Evolutionary conservation across 2,797 vertebrate species (phyloP).

Genomic region (Tympanoctomys barrerae): DNA sequence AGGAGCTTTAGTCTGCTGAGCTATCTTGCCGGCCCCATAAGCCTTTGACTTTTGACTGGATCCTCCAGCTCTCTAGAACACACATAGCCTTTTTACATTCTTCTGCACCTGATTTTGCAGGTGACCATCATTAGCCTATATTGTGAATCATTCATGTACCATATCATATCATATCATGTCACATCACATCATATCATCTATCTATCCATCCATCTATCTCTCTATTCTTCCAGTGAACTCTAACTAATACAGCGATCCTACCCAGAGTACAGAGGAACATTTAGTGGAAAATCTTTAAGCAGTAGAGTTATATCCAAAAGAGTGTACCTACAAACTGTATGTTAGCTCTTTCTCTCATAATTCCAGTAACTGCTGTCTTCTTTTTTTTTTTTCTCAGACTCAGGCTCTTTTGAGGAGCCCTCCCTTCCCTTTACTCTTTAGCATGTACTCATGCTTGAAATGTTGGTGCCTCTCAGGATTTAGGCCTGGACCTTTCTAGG

Average conservation of each 20-base stretch:
- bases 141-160: background rate
- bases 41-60: background rate
- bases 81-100: background rate
- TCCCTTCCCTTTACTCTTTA: background rate
- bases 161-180: background rate
- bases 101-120: background rate
- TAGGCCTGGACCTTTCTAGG: background rate
- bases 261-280: background rate
- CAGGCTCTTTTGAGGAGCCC: background rate
- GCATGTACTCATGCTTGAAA: background rate
- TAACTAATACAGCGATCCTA: background rate
- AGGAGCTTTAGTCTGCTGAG: too few species aligned
- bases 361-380: background rate
- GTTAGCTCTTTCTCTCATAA: background rate
- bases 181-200: background rate
- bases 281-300: background rate
- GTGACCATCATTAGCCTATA: background rate
- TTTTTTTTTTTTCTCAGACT: background rate
- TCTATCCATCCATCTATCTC: too few species aligned
- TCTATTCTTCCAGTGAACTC: background rate
- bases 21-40: too few species aligned
- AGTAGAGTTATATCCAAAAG: background rate
- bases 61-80: background rate
- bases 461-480: background rate
- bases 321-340: background rate